Conservation (phyloP, 2,888 invertebrate species). For the Drosophila kokeensis region DNA sequence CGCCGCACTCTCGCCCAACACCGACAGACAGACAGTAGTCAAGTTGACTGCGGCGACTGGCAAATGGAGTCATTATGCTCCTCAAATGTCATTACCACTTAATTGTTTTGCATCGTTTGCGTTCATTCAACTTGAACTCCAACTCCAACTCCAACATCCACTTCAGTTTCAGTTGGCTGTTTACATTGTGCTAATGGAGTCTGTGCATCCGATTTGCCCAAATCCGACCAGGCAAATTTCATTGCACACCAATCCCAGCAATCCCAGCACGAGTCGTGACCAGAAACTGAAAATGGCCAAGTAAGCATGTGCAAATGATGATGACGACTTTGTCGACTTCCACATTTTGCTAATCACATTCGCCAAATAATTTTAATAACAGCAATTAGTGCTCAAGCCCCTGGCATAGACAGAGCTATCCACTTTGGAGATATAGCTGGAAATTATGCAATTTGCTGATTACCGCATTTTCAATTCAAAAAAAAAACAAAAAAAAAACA, state of each 20-base stretch:
- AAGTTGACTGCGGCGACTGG: conserved; percentile 10
- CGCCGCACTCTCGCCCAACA: conserved; percentile 15
- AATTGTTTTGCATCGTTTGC: conserved; percentile 37
- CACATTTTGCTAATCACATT: conserved; percentile 43
- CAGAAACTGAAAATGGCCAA: conserved; percentile 11
- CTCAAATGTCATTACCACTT: conserved; percentile 51
- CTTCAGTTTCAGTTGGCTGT: conserved; percentile 3
- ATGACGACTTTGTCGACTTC: conserved; percentile 24
- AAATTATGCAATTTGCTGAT: conserved; percentile 38
- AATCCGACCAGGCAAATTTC: conserved; percentile 20
- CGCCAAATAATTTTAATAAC: conserved; percentile 57
- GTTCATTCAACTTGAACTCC: conserved; percentile 60
- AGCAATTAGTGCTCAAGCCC: conserved; percentile 53
- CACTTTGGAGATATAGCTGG: background rate
- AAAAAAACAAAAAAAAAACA: background rate
- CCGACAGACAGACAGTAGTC: conserved; percentile 7
- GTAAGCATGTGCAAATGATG: conserved; percentile 21
- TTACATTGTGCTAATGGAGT: conserved; percentile 26
- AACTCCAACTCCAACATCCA: conserved; percentile 21
- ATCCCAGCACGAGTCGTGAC: conserved; percentile 1
- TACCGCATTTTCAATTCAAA: conserved; percentile 38
- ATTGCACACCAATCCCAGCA: background rate
- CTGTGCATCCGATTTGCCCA: conserved; percentile 37
- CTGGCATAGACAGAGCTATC: conserved; percentile 12
- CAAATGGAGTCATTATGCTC: conserved; percentile 50